phyloP scores from a whole-genome alignment of 1,140 invertebrate species.

The roundworm (Caenorhabditis elegans) region WBcel235 BX284602.5:6238001-6238500 shows the following conservation, averaged over 20 bases:
- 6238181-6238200: background rate
- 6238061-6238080: too few relatives aligned
- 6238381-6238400: constrained; percentile 94
- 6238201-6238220: constrained; percentile 38
- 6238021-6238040: too few relatives aligned
- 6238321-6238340: constrained; percentile 27
- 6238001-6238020: too few relatives aligned
- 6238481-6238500: constrained; percentile 38
- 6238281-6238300: background rate
- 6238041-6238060: too few relatives aligned
- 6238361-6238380: constrained; percentile 96
- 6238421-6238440: constrained; percentile 82
- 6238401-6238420: constrained; percentile 84
- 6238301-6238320: background rate
- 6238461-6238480: constrained; percentile 69
- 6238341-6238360: constrained; percentile 51
- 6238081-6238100: too few relatives aligned
- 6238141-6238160: constrained; percentile 22
- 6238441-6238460: constrained; percentile 49
- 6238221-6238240: background rate
- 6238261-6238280: constrained; percentile 19
- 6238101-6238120: too few relatives aligned
- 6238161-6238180: background rate
- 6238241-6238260: background rate
- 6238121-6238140: background rate